Evolutionary conservation across 1,140 invertebrate species (phyloP).

Genomic region (Aphaenogaster ashmeadi): DNA sequence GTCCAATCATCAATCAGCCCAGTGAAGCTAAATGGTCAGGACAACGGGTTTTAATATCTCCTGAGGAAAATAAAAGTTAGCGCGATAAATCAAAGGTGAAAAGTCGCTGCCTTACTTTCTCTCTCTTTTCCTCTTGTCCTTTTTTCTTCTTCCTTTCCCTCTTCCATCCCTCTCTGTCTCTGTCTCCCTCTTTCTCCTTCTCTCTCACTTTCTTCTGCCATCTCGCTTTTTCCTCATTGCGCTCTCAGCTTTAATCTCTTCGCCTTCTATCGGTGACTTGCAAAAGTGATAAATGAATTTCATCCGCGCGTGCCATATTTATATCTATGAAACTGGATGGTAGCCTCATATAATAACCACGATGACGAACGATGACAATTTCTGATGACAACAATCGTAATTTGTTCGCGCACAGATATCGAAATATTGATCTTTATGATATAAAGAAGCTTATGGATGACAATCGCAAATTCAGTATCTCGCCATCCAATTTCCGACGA

Average conservation of each 20-base stretch:
- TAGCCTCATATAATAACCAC: constrained; percentile 71
- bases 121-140: constrained; percentile 59
- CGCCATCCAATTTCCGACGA: neutral
- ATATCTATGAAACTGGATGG: constrained; percentile 76
- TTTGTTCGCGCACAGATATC: neutral
- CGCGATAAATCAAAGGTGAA: constrained; percentile 87
- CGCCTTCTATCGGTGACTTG: constrained; percentile 72
- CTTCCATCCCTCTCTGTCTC: constrained; percentile 7
- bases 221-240: constrained; percentile 61
- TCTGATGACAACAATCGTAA: constrained; percentile 7
- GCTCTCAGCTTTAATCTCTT: constrained; percentile 65
- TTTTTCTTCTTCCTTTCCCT: constrained; percentile 50
- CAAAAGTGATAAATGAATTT: constrained; percentile 83
- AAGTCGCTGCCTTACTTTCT: constrained; percentile 81
- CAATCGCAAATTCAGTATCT: neutral
- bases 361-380: constrained; percentile 30
- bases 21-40: constrained; percentile 85
- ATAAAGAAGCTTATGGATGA: neutral
- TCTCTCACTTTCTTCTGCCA: constrained; percentile 45
- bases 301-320: constrained; percentile 72
- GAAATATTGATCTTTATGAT: constrained; percentile 23
- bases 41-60: constrained; percentile 87
- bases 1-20: constrained; percentile 86
- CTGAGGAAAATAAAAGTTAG: constrained; percentile 85
- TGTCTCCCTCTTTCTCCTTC: constrained; percentile 3